These are phyloP conservation scores for Conopomorpha cramerella DNA, from an alignment of 1,140 invertebrate genomes.

Conservation along the genomic window DNA sequence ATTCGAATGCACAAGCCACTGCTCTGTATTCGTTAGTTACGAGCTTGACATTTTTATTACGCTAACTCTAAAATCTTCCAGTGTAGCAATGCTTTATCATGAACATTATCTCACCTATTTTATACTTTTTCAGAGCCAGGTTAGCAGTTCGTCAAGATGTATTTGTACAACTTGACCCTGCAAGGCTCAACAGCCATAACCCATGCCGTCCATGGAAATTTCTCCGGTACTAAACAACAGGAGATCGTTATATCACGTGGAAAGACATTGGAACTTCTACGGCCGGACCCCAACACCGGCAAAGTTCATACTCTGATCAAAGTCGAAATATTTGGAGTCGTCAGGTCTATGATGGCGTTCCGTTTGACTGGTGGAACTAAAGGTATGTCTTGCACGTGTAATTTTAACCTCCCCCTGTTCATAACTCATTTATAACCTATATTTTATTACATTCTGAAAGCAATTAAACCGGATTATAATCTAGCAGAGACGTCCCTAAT, in stretches of 20 bases:
- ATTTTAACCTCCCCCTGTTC: not conserved
- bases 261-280: slow-evolving; percentile 89
- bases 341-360: slow-evolving; percentile 95
- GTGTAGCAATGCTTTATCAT: not conserved
- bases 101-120: not conserved
- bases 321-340: slow-evolving; percentile 95
- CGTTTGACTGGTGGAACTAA: slow-evolving; percentile 96
- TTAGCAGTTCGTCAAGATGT: slow-evolving; percentile 69
- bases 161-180: slow-evolving; percentile 97
- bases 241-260: slow-evolving; percentile 96
- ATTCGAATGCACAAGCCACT: too few relatives aligned
- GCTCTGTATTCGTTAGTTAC: slow-evolving; percentile 56
- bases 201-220: slow-evolving; percentile 97
- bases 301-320: slow-evolving; percentile 97
- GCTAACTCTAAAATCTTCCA: not conserved
- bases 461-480: too few relatives aligned
- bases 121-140: slow-evolving; percentile 18
- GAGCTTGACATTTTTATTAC: slow-evolving; percentile 32
- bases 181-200: slow-evolving; percentile 96
- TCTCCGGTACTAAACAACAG: slow-evolving; percentile 96
- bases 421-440: too few relatives aligned
- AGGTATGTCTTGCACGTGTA: slow-evolving; percentile 63
- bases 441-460: too few relatives aligned
- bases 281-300: slow-evolving; percentile 96
- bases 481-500: too few relatives aligned